Evolutionary conservation across 2,888 invertebrate genomes (phyloP).

Genomic region (Muschampia staudingeri): DNA sequence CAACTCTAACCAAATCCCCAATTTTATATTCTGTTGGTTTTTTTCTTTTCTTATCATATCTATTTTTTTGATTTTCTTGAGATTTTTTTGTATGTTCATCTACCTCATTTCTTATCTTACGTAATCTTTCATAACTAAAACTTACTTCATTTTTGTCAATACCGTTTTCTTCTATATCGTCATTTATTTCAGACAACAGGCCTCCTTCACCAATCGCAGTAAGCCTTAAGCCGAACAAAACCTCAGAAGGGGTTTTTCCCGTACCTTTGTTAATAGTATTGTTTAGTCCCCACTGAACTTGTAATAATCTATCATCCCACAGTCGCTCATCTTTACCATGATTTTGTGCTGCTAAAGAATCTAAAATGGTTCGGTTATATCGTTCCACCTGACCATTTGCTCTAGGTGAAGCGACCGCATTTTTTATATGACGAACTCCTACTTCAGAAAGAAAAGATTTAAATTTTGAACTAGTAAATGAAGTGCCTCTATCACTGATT

Average conservation of each 20-base stretch:
- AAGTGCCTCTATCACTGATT: not conserved
- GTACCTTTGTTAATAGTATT: conserved; percentile 5
- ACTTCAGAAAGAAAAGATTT: not conserved
- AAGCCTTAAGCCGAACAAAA: not conserved
- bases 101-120: not conserved
- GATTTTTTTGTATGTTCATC: not conserved
- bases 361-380: conserved; percentile 2
- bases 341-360: not conserved
- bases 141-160: not conserved
- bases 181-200: not conserved
- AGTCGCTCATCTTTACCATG: not conserved
- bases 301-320: not conserved
- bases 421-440: not conserved
- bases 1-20: not conserved
- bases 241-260: not conserved
- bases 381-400: conserved; percentile 2
- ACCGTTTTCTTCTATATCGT: not conserved
- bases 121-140: not conserved
- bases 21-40: not conserved
- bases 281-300: not conserved
- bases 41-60: not conserved
- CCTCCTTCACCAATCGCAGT: not conserved
- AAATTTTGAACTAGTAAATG: not conserved
- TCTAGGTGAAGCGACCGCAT: not conserved
- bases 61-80: not conserved